Base-by-base conservation (phyloP, 2,113 vertebrate genomes). In the Ceyx margarethae region DNA sequence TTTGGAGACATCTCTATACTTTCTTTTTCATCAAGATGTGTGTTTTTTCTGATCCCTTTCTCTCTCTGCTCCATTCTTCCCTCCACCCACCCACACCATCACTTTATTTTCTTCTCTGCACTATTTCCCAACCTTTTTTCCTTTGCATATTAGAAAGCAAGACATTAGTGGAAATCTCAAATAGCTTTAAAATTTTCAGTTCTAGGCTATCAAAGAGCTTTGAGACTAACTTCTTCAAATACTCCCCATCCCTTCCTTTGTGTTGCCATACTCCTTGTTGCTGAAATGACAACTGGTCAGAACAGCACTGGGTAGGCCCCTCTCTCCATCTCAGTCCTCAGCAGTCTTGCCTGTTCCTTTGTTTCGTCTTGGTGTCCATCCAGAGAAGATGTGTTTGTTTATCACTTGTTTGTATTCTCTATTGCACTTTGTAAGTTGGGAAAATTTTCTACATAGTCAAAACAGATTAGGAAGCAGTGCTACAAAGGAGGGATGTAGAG, bases 141-240 rank as follows among this genome's bases (percentile, higher is more conserved):
- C 61, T 90, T 40, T 58, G 29, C 11, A 5, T 93, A 76, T 91
- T 89, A 82, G 78, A 89, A 91, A 79, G 68, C 75, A 92, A 91
- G 31, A 81, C 57, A 76, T 73, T 15, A 69, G 42, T 17, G 23
- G 33, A 62, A 72, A 85, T 51, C 19, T 93, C 16, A 50, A 26
- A 76, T 69, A 87, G 58, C 81, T 69, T 48, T 28, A 56, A 65
- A 45, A 54, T 66, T 85, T 91, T 82, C 35, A n/a, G 40, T 81
- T 86, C 48, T 60, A 11, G 68, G 4, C 28, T 22, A 1, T 42
- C 50, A 58, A 42, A 69, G 29, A 76, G 22, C 71, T 85, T 68
- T 78, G 62, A 73, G 46, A 48, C n/a, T 23, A 61, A 50, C 25
- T 73, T 81, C 40, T 68, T 85, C 53, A 79, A 57, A 57, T 37